These are phyloP conservation scores for Echiichthys vipera DNA, from an alignment of 2,797 vertebrate genomes.

Conservation along the genomic window DNA sequence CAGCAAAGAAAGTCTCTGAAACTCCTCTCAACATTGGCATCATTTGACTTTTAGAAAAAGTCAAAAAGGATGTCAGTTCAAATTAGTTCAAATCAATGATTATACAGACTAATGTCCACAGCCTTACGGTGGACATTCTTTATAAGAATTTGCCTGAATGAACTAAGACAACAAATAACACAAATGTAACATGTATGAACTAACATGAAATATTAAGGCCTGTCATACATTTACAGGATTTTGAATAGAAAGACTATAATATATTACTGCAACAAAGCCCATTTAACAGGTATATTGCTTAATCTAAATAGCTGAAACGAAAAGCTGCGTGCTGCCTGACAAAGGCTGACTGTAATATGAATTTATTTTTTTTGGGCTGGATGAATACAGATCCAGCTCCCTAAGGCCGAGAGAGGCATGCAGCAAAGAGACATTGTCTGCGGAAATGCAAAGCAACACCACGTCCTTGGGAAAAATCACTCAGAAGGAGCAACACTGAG, in stretches of 20 bases:
- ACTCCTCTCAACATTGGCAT: no score
- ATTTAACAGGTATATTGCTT: not conserved
- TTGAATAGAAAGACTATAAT: not conserved
- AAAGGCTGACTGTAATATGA: not conserved
- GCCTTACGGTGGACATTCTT: not conserved
- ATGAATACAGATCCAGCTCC: constrained; percentile 12
- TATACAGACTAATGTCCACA: no score
- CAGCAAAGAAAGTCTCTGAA: no score
- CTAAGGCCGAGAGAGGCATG: not conserved
- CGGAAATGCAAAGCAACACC: constrained; percentile 27
- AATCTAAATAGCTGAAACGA: constrained; percentile 1
- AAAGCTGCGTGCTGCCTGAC: not conserved
- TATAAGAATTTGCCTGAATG: not conserved
- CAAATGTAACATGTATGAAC: not conserved
- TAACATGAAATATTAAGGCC: not conserved
- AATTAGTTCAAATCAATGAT: no score
- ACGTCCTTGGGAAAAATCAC: constrained; percentile 30
- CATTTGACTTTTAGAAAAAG: no score
- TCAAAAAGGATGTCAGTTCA: no score
- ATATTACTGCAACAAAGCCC: not conserved
- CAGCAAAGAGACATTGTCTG: not conserved
- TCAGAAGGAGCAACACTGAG: constrained; percentile 20
- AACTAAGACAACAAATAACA: not conserved
- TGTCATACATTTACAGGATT: not conserved
- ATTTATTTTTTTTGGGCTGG: not conserved